Evolutionary conservation across 2,888 invertebrate species (phyloP), one percentile per base, ranked within the genome.

Genomic region (Operophtera brumata): DNA sequence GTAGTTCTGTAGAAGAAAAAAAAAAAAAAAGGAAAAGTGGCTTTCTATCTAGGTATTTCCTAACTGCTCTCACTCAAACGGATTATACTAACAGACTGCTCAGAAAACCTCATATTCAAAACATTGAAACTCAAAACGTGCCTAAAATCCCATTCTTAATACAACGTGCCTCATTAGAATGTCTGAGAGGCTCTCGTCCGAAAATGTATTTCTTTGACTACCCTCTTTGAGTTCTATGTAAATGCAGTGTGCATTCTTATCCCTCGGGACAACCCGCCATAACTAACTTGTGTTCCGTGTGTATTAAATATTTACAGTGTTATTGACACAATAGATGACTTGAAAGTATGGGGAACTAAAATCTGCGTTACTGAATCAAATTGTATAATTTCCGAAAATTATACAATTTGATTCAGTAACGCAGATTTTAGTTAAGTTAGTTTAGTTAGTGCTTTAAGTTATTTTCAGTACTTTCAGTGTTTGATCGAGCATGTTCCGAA

Each of bases 121-220:
- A 51, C 45, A 45, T 43, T 46, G 32, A 51, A 58, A 54, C 39
- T 30, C 48, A 57, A 59, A 53, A 62, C 57, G 59, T 55, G 50
- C 54, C 58, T 47, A 53, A 62, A 69, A 61, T 66, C 65, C 62
- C 59, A 66, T 72, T 73, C 71, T 71, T 69, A 70, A 65, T 66
- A 71, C 71, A 75, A 76, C 70, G 64, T 69, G 66, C 70, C 81
- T 82, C 81, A 82, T 82, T 82, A 82, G 77, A 81, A 82, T 82
- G 80, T 82, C 82, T 82, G 80, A 81, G 80, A 78, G 80, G 75
- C 71, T 76, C 59, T 65, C 70, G 67, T 67, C 74, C 75, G 69
- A 77, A 76, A 80, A 75, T 76, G 75, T 65, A 53, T 77, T 77
- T 77, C 78, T 75, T 67, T 71, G 67, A 54, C 65, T 66, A 73